phyloP scores from a whole-genome alignment of 92 coral and sea anemone species.

The Zoanthus solanderi region DNA sequence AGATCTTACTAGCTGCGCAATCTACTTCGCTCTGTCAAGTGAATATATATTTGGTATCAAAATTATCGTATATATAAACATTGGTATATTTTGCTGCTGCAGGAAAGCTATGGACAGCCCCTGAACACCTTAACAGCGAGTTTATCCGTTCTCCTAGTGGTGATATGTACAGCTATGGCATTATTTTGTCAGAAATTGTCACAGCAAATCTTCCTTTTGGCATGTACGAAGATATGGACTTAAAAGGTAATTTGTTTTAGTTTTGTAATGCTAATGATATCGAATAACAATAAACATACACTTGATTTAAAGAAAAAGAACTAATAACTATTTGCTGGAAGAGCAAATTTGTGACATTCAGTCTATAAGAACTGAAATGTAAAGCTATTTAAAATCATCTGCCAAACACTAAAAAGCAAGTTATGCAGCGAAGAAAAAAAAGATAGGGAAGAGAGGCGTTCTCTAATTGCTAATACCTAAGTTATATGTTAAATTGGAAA shows the following conservation, averaged over 20 bases:
- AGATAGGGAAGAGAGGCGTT: not conserved
- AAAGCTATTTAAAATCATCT: not conserved
- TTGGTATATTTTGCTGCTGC: not conserved
- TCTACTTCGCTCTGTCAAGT: too few relatives aligned
- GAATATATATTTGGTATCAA: too few relatives aligned
- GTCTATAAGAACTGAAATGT: not conserved
- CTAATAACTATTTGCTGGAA: too few relatives aligned
- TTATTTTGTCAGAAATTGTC: conserved; percentile 76
- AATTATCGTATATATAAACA: too few relatives aligned
- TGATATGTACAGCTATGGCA: conserved; percentile 78
- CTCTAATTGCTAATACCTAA: not conserved
- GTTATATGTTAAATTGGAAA: not conserved
- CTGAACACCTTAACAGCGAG: conserved; percentile 74
- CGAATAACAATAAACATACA: not conserved
- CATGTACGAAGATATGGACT: conserved; percentile 82
- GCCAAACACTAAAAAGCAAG: not conserved
- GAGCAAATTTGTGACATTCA: too few relatives aligned
- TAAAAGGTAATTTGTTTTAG: conserved; percentile 52
- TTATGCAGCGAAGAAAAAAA: not conserved
- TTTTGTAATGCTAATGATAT: not conserved
- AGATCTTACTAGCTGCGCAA: too few relatives aligned
- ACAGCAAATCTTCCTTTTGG: conserved; percentile 81
- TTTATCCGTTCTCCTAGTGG: conserved; percentile 73
- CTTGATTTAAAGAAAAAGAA: not conserved
- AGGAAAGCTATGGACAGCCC: conserved; percentile 86